Evolutionary conservation across 2,113 vertebrate species (phyloP).

Genomic region (Otocyon megalotis): DNA sequence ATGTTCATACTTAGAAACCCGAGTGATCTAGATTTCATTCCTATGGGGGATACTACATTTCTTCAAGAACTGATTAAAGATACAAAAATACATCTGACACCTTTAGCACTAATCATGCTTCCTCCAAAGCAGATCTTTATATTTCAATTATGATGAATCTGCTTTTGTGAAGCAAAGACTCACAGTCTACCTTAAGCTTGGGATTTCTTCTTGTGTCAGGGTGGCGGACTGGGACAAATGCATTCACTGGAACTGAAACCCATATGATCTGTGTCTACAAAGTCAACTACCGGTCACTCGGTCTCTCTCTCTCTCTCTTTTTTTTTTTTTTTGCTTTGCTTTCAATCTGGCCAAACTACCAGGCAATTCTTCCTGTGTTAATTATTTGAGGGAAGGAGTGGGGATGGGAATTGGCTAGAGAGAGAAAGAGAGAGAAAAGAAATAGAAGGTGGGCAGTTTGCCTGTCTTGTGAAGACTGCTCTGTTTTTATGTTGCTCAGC

Average conservation of each 20-base stretch:
- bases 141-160: background rate
- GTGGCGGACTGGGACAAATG: background rate
- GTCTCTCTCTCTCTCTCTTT: background rate
- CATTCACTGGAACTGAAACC: background rate
- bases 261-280: too few species aligned
- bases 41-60: background rate
- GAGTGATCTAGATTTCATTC: background rate
- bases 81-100: background rate
- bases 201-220: background rate
- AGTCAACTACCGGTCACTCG: background rate
- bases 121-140: background rate
- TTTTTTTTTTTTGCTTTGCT: background rate
- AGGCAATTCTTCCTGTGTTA: background rate
- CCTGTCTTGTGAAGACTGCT: background rate
- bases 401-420: background rate
- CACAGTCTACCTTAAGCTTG: background rate
- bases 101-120: background rate
- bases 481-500: background rate
- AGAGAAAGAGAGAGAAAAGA: background rate
- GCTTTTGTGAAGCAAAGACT: background rate
- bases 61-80: slow-evolving; percentile 18
- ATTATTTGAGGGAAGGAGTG: background rate
- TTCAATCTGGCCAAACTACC: background rate
- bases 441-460: background rate
- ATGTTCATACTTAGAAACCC: slow-evolving; percentile 22